Conservation (phyloP, 2,113 vertebrate genomes). For the Amphiprion percula region DNA sequence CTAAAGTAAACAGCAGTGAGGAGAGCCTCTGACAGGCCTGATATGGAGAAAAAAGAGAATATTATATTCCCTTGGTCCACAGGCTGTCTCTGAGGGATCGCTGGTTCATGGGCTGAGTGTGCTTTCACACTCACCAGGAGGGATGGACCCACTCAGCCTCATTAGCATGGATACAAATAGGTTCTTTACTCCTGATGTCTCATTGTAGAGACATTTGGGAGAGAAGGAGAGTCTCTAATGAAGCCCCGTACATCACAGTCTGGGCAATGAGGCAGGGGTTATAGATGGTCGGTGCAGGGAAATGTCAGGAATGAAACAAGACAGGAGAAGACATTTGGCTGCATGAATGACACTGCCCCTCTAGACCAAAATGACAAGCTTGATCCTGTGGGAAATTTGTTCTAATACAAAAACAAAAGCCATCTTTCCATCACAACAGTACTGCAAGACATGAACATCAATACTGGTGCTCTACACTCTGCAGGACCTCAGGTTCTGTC, state of each 20-base stretch:
- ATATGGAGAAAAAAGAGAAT: constrained; percentile 58
- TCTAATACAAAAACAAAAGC: constrained; percentile 3
- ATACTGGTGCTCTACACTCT: not conserved
- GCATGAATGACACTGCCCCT: constrained; percentile 18
- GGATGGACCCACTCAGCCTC: constrained; percentile 56
- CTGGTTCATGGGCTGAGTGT: constrained; percentile 10
- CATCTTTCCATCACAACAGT: constrained; percentile 12
- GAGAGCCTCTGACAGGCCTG: constrained; percentile 38
- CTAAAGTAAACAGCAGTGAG: constrained; percentile 56
- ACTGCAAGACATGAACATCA: not conserved
- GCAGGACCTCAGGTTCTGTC: not conserved
- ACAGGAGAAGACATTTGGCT: constrained; percentile 33
- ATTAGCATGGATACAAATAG: constrained; percentile 67
- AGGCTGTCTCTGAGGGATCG: constrained; percentile 18
- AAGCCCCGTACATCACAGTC: constrained; percentile 35
- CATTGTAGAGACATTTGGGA: constrained; percentile 49
- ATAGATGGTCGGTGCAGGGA: constrained; percentile 1
- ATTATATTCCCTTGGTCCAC: constrained; percentile 47
- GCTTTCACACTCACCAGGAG: constrained; percentile 40
- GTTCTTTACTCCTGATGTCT: constrained; percentile 53
- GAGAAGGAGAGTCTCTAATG: constrained; percentile 50
- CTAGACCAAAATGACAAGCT: constrained; percentile 5
- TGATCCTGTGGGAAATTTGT: not conserved
- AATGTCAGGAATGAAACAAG: constrained; percentile 41
- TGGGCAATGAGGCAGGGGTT: constrained; percentile 33